These are phyloP conservation scores for Scaptomyza flava DNA, from an alignment of 2,888 invertebrate species.

Conservation along the genomic window DNA sequence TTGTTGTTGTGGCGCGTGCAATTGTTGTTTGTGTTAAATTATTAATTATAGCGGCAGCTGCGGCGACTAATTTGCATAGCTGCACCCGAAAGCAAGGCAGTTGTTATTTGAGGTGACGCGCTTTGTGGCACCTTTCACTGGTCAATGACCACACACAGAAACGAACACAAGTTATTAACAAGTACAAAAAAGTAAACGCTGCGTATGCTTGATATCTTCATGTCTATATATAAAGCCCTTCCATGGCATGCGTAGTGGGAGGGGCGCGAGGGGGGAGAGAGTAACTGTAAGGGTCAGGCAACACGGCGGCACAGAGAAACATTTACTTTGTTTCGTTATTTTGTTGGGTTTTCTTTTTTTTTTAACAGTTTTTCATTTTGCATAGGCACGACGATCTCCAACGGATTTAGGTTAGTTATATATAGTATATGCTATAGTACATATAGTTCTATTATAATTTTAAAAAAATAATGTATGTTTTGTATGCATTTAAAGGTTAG, in stretches of 20 bases:
- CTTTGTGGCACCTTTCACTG: conserved; percentile 50
- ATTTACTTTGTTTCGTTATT: neutral
- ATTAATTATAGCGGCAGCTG: conserved; percentile 47
- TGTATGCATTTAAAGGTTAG: conserved; percentile 39
- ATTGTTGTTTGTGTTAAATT: conserved; percentile 16
- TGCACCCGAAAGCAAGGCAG: conserved; percentile 36
- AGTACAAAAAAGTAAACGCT: conserved; percentile 8
- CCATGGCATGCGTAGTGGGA: conserved; percentile 6
- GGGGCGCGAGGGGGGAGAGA: neutral
- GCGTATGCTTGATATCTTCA: conserved; percentile 31
- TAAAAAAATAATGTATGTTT: conserved; percentile 42
- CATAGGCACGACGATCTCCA: conserved; percentile 46
- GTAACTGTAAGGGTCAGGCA: conserved; percentile 43
- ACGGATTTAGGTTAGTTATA: conserved; percentile 36
- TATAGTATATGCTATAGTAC: conserved; percentile 13
- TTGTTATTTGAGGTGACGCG: conserved; percentile 1
- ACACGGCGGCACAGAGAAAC: conserved; percentile 12
- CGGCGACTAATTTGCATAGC: conserved; percentile 56
- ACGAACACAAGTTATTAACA: neutral
- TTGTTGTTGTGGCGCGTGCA: conserved; percentile 43
- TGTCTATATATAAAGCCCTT: conserved; percentile 15
- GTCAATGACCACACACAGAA: conserved; percentile 31
- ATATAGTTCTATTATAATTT: conserved; percentile 13
- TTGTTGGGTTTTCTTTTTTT: neutral
- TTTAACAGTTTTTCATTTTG: conserved; percentile 3